Evolutionary conservation across 2,113 vertebrate genomes (phyloP).

Genomic region (Tachysurus fulvidraco): DNA sequence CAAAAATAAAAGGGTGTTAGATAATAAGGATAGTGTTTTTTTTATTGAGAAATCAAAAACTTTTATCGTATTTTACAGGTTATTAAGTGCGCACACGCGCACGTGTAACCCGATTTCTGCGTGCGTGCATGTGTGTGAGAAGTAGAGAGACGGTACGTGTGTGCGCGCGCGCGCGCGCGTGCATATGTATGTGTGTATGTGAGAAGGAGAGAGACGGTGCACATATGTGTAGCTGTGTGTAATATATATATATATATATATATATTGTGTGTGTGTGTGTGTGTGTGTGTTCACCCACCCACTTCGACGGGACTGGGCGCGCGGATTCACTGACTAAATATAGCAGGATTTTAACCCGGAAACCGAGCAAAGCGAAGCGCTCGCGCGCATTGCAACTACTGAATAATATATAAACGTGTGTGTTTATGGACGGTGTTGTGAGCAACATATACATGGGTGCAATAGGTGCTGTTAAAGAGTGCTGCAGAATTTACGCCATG

Average conservation of each 20-base stretch:
- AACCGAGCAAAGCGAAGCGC: constrained; percentile 45
- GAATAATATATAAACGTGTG: background rate
- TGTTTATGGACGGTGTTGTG: background rate
- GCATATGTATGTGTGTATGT: background rate
- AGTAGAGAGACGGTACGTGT: fast-evolving
- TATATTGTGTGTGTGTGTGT: background rate
- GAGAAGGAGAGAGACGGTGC: background rate
- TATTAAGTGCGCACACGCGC: no score
- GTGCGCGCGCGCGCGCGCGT: background rate
- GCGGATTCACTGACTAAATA: constrained; percentile 58
- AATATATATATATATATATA: no score
- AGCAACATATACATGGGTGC: no score
- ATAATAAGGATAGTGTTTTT: background rate
- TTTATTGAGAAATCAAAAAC: no score
- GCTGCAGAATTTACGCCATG: background rate
- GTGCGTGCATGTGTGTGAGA: background rate
- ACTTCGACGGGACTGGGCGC: constrained; percentile 37
- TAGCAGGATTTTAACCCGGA: constrained; percentile 57
- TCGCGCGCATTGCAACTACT: background rate
- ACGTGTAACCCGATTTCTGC: background rate
- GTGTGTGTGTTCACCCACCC: constrained; percentile 40
- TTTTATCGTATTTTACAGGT: no score
- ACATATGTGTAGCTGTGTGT: background rate
- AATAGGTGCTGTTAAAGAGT: background rate
- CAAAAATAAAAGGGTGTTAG: background rate